These are phyloP conservation scores for Scelioninae gen. 1 DNA, from an alignment of 2,888 invertebrate species.

Conservation along the genomic window DNA sequence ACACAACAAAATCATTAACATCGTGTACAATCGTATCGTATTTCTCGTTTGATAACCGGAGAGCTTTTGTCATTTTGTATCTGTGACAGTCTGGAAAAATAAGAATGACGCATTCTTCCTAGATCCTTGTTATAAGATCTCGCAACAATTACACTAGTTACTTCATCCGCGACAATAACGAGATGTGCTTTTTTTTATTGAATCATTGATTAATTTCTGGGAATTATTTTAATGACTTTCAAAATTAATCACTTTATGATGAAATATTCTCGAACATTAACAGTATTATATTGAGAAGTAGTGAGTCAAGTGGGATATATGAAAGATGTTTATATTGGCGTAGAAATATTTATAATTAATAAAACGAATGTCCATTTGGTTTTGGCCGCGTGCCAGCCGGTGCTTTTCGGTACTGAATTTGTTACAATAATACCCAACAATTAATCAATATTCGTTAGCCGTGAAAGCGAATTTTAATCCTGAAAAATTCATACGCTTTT, in stretches of 20 bases:
- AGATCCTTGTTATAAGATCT: constrained; percentile 29
- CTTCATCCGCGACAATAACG: constrained; percentile 14
- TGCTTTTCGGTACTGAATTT: constrained; percentile 25
- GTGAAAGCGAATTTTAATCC: constrained; percentile 25
- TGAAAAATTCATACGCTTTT: constrained; percentile 38
- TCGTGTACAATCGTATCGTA: constrained; percentile 30
- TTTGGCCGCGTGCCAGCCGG: constrained; percentile 40
- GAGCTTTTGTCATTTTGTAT: constrained; percentile 51
- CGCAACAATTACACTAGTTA: constrained; percentile 40
- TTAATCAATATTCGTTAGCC: constrained; percentile 59
- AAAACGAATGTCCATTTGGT: constrained; percentile 32
- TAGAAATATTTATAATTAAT: constrained; percentile 52
- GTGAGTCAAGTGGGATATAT: neutral
- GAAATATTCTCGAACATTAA: constrained; percentile 3
- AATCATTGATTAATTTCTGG: constrained; percentile 56
- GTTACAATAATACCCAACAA: constrained; percentile 62
- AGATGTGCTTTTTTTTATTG: constrained; percentile 6
- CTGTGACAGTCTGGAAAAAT: constrained; percentile 62
- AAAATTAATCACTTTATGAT: neutral
- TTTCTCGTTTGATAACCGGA: constrained; percentile 31
- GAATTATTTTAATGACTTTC: constrained; percentile 30
- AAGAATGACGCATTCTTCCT: constrained; percentile 33
- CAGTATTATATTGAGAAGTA: neutral
- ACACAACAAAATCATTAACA: constrained; percentile 28
- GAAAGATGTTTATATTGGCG: constrained; percentile 38